Percentiles rank a stretch among this genome's conserved stretches.
These are phyloP conservation scores for Triplophysa rosa DNA, from an alignment of 2,113 vertebrate species.

Conservation along the genomic window DNA sequence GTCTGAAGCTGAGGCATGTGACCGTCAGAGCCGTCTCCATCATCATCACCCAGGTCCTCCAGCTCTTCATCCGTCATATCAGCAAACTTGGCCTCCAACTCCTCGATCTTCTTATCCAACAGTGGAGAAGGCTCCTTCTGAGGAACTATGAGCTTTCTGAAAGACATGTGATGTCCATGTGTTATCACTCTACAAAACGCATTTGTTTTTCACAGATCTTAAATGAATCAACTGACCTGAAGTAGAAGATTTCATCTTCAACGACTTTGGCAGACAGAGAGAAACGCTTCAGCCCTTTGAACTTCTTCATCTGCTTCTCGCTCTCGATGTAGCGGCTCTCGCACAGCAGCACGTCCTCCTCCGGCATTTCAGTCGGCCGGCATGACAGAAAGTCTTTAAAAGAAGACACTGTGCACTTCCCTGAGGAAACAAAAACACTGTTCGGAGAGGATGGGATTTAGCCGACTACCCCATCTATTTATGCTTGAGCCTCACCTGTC, in stretches of 20 bases:
- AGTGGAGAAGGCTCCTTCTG: constrained; percentile 97
- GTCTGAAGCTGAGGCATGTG: constrained; percentile 87
- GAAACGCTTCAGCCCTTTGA: constrained; percentile 97
- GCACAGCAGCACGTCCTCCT: constrained; percentile 92
- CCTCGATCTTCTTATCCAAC: constrained; percentile 94
- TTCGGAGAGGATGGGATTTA: background rate
- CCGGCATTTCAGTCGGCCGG: constrained; percentile 92
- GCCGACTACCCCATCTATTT: too few species aligned
- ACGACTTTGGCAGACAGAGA: constrained; percentile 96
- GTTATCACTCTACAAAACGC: background rate
- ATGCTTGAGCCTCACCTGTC: background rate
- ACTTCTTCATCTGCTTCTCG: constrained; percentile 98
- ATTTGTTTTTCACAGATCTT: background rate
- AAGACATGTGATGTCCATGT: too few species aligned
- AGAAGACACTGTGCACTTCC: constrained; percentile 92
- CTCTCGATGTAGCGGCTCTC: constrained; percentile 99
- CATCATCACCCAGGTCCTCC: constrained; percentile 95
- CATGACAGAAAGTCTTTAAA: constrained; percentile 98
- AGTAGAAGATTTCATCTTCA: constrained; percentile 98
- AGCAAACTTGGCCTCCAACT: constrained; percentile 97
- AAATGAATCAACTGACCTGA: constrained; percentile 77
- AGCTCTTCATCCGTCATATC: constrained; percentile 95
- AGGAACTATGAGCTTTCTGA: constrained; percentile 94
- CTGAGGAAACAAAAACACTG: constrained; percentile 64
- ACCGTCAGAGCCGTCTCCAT: constrained; percentile 84